Evolutionary conservation across 1,140 invertebrate species (phyloP), one percentile per base, ranked within the genome.

Genomic region (Venustaconcha ellipsiformis): DNA sequence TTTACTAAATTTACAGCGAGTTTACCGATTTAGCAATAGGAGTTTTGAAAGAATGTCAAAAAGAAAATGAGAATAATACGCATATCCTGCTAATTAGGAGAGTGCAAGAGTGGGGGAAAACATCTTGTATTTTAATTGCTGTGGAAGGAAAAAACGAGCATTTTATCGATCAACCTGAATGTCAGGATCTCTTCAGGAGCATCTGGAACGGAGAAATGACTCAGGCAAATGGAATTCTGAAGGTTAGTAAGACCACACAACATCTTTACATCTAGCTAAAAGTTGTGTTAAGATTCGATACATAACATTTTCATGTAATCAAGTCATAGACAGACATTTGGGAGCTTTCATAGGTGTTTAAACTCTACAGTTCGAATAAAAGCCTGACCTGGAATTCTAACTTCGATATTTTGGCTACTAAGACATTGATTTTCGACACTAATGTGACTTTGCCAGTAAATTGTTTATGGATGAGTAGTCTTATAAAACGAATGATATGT

Each of bases 111-210:
- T 67, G 65, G 65, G 65, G 65, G 14, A 17, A 37, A 12, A 67
- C 23, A 67, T 67, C 65, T 26, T 67, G 65, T 37, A 26, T 67
- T 23, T 30, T 30, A 48, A 67, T 67, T 23, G 65, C 65, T 67
- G 26, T 67, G 26, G 12, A 67, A 13, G 20, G n/a, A 15, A 23
- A 23, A 5, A 67, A 67, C 65, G 26, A 67, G 12, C 14, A 67
- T 11, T 67, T 67, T 67, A 67, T 67, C 30, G 11, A 30, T 26
- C 20, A 67, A 67, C 23, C 23, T 13, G 65, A 26, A 37, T 67
- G 65, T 8, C 65, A 67, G 65, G 13, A 26, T 13, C 65, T 67
- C 18, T 48, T 67, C 13, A 67, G 18, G 26, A 30, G 37, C 11
- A 67, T 67, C 20, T 67, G 65, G 65, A 67, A 67, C 1, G 65